Conservation (phyloP, 2,113 vertebrate genomes). For the Romanogobio albipinnatus region DNA sequence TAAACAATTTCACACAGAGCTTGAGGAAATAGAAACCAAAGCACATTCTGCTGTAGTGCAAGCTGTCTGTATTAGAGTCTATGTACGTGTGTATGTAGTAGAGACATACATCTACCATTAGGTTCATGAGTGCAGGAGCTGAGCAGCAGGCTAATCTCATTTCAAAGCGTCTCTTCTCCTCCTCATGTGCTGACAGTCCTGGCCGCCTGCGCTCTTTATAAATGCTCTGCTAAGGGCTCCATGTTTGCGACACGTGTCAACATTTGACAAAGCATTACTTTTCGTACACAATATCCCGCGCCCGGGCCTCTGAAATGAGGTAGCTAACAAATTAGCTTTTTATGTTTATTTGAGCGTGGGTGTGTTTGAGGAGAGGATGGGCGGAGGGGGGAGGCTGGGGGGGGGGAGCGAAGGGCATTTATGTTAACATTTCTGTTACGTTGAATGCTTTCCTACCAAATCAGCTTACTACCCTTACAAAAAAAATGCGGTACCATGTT, state of each 20-base stretch:
- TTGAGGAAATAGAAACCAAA: not conserved
- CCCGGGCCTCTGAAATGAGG: conserved; percentile 72
- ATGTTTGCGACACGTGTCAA: conserved; percentile 78
- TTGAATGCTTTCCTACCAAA: not conserved
- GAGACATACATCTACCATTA: conserved; percentile 20
- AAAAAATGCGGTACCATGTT: not conserved
- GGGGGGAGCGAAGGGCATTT: not conserved
- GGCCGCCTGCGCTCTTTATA: conserved; percentile 63
- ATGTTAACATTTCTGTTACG: conserved; percentile 1
- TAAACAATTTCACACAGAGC: not conserved
- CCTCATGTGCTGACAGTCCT: conserved; percentile 58
- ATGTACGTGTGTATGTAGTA: conserved; percentile 4
- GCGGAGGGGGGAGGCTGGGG: conserved; percentile 42
- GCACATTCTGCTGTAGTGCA: not conserved
- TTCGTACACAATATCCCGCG: conserved; percentile 71
- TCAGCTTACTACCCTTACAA: not conserved
- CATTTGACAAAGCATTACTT: conserved; percentile 79
- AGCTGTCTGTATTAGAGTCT: conserved; percentile 9
- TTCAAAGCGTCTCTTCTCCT: conserved; percentile 49
- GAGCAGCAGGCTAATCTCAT: conserved; percentile 52
- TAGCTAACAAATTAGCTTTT: conserved; percentile 80
- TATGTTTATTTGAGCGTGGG: conserved; percentile 79
- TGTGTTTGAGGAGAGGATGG: conserved; percentile 68
- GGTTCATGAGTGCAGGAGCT: conserved; percentile 48
- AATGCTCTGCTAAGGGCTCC: conserved; percentile 69